Conservation (phyloP, 2,797 vertebrate genomes). For the Hapalemur alaotrensis region DNA sequence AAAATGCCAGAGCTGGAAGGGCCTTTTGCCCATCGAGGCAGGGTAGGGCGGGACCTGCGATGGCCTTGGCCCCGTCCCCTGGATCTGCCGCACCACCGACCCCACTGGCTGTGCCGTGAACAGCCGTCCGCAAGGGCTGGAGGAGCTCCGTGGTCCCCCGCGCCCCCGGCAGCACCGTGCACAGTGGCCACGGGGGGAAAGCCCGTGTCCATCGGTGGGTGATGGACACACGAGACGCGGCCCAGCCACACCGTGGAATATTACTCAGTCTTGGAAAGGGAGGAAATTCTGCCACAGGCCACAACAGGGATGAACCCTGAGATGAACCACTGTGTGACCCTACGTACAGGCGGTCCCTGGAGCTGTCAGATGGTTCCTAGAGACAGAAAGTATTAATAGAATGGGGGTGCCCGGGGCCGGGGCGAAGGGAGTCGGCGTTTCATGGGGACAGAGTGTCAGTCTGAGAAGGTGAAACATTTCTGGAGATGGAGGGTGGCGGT, state of each 20-base stretch:
- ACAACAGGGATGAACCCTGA: neutral
- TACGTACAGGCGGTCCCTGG: too few species aligned
- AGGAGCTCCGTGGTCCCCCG: rapidly evolving
- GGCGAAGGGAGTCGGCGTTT: neutral
- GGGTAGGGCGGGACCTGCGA: neutral
- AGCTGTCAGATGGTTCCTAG: too few species aligned
- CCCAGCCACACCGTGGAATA: neutral
- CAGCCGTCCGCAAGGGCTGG: neutral
- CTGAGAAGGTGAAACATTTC: neutral
- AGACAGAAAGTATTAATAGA: neutral
- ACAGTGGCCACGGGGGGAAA: neutral
- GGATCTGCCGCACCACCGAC: rapidly evolving
- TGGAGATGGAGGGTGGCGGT: neutral
- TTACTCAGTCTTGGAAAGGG: neutral
- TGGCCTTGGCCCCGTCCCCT: neutral
- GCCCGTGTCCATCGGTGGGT: neutral
- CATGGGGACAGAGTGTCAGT: neutral
- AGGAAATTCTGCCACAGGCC: neutral
- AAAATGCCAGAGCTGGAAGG: neutral
- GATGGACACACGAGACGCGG: rapidly evolving
- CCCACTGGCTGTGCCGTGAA: neutral
- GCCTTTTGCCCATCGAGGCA: too few species aligned
- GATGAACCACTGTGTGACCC: too few species aligned
- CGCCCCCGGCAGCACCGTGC: neutral
- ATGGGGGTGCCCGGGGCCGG: too few species aligned